Conservation (phyloP, 1,140 invertebrate species). For the Holcopasites calliopsidis region DNA sequence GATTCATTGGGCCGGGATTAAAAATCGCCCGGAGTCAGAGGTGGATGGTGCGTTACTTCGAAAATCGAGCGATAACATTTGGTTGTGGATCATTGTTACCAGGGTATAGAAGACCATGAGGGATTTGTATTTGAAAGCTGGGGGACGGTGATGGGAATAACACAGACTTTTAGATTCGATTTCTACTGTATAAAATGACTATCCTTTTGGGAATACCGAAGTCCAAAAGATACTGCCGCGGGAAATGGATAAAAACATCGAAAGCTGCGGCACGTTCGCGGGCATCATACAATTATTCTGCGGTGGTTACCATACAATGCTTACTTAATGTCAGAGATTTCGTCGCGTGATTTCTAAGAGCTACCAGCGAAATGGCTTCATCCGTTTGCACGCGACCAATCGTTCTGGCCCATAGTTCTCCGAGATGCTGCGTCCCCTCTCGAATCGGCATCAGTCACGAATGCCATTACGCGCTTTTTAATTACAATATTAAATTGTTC, state of each 20-base stretch:
- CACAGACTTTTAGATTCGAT: too few species aligned
- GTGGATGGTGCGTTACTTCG: conserved; percentile 33
- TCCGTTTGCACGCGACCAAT: conserved; percentile 45
- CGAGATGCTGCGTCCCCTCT: neutral
- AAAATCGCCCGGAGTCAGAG: conserved; percentile 43
- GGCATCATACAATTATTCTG: conserved; percentile 49
- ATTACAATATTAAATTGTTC: too few species aligned
- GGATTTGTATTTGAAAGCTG: neutral
- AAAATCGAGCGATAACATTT: conserved; percentile 35
- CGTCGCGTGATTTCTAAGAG: conserved; percentile 50
- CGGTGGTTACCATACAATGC: conserved; percentile 60
- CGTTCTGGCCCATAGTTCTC: conserved; percentile 17
- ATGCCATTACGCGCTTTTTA: neutral
- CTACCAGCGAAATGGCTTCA: conserved; percentile 56
- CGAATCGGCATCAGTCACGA: neutral
- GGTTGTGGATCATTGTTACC: neutral
- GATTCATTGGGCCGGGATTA: conserved; percentile 48
- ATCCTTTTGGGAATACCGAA: neutral
- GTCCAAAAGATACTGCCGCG: neutral
- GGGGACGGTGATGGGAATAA: too few species aligned
- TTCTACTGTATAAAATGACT: neutral
- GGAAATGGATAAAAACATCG: conserved; percentile 40
- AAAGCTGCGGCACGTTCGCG: neutral
- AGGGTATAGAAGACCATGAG: neutral
- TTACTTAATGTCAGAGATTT: conserved; percentile 58